Conservation (phyloP, 2,113 vertebrate species). For the Chloropsis hardwickii region DNA sequence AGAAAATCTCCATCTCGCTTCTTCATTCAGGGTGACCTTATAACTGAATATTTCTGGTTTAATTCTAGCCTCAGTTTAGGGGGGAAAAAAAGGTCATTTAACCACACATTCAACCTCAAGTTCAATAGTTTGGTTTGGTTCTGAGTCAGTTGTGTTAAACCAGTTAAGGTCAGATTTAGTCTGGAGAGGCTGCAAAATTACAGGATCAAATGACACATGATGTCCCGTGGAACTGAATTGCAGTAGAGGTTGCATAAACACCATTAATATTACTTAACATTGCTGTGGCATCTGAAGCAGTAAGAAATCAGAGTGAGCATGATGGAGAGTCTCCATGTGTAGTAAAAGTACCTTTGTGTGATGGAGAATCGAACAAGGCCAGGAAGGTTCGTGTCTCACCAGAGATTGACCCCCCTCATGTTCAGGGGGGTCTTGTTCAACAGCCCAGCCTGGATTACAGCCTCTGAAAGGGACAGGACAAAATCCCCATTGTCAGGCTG, state of each 20-base stretch:
- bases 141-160: background rate
- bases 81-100: background rate
- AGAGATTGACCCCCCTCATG: no score
- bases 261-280: background rate
- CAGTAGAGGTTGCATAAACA: background rate
- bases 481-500: background rate
- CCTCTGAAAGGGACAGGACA: background rate
- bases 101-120: conserved; percentile 1
- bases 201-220: background rate
- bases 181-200: conserved; percentile 16
- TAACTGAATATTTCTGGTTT: background rate
- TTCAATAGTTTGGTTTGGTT: conserved; percentile 36
- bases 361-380: background rate
- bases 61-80: background rate
- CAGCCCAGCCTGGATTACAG: background rate
- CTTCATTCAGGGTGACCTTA: background rate
- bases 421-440: background rate
- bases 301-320: background rate
- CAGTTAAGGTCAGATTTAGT: conserved; percentile 18
- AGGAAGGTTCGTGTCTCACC: background rate
- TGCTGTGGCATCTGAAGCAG: background rate
- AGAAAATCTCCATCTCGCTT: background rate
- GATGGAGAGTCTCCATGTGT: background rate
- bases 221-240: background rate
- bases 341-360: background rate